Conservation (phyloP, 2,888 invertebrate genomes). For the Cryptophagus acutangulus region DNA sequence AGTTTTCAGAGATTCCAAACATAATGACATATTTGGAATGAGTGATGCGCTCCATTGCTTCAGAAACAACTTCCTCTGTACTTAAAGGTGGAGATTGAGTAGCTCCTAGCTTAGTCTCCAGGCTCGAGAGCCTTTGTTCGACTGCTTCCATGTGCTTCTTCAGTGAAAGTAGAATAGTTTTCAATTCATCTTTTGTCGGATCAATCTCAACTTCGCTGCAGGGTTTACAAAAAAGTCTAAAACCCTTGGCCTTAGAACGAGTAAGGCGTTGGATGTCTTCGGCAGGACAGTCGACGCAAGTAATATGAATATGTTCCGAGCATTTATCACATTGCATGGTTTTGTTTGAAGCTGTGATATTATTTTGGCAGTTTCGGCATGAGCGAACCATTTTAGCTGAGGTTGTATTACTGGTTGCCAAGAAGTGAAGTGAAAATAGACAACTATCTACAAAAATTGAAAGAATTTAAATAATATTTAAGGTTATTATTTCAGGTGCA, state of each 20-base stretch:
- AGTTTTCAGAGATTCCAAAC: not conserved
- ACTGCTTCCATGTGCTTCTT: not conserved
- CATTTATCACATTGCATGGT: constrained; percentile 1
- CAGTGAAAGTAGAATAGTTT: not conserved
- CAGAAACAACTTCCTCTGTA: not conserved
- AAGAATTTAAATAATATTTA: too few relatives aligned
- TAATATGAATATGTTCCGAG: not conserved
- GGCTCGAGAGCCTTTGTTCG: not conserved
- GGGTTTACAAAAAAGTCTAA: constrained; percentile 1
- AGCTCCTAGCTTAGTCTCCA: not conserved
- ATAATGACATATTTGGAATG: constrained; percentile 3
- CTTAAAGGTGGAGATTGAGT: not conserved
- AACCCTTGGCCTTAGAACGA: not conserved
- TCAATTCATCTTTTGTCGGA: too few relatives aligned
- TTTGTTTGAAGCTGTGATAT: not conserved
- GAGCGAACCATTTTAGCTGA: too few relatives aligned
- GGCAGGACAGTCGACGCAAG: not conserved
- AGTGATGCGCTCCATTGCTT: not conserved
- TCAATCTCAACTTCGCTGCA: too few relatives aligned
- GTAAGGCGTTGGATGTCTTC: constrained; percentile 1
- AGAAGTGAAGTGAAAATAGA: too few relatives aligned
- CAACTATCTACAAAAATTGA: too few relatives aligned
- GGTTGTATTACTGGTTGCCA: too few relatives aligned
- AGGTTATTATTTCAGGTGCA: too few relatives aligned
- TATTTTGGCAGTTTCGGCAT: not conserved